Evolutionary conservation across 2,888 invertebrate species (phyloP).

Genomic region (Doris montereyensis): DNA sequence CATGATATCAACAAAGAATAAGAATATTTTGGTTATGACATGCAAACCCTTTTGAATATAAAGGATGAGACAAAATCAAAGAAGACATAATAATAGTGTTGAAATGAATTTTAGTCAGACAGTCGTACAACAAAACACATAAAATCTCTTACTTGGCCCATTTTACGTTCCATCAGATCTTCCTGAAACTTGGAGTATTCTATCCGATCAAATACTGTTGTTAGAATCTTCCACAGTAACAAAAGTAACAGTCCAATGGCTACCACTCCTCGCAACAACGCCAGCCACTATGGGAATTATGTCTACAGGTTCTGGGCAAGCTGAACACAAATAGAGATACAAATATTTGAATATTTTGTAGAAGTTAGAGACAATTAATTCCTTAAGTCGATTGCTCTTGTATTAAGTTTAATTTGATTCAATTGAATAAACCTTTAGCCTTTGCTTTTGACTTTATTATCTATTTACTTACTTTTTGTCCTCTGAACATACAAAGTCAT

Average conservation of each 20-base stretch:
- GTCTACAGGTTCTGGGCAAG: conserved; percentile 50
- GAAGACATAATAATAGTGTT: too few relatives aligned
- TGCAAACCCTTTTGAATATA: too few relatives aligned
- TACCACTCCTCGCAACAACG: conserved; percentile 56
- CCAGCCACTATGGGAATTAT: conserved; percentile 50
- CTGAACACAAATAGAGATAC: conserved; percentile 37
- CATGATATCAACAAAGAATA: too few relatives aligned
- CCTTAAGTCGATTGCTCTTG: too few relatives aligned
- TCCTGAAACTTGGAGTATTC: conserved; percentile 58
- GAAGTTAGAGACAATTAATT: too few relatives aligned
- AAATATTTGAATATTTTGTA: neutral
- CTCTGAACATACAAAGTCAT: conserved; percentile 28
- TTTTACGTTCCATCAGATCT: conserved; percentile 55
- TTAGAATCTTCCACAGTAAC: conserved; percentile 59
- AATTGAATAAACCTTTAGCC: too few relatives aligned
- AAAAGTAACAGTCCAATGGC: conserved; percentile 55
- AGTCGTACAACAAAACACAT: too few relatives aligned
- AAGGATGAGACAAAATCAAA: too few relatives aligned
- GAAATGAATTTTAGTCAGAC: too few relatives aligned
- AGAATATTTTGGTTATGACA: too few relatives aligned
- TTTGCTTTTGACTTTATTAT: too few relatives aligned
- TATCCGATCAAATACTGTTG: conserved; percentile 55
- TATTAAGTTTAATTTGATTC: too few relatives aligned
- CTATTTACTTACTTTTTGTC: conserved; percentile 28
- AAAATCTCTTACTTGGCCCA: conserved; percentile 60